Percentiles rank a stretch among this genome's conserved stretches.
phyloP scores from a whole-genome alignment of 1,140 invertebrate genomes.

The Trichonephila inaurata region DNA sequence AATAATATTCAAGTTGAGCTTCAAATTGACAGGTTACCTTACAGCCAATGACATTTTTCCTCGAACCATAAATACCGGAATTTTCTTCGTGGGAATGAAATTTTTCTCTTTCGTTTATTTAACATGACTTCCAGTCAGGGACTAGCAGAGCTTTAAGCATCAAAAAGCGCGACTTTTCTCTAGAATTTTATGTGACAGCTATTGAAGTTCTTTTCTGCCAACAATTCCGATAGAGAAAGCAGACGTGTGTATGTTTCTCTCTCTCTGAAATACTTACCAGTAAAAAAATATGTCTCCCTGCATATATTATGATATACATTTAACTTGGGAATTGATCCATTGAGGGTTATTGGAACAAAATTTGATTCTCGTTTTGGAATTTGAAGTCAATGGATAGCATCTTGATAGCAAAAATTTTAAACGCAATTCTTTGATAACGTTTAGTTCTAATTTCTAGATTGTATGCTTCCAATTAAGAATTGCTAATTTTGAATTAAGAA shows the following conservation, averaged over 20 bases:
- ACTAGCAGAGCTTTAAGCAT: neutral
- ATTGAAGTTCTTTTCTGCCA: neutral
- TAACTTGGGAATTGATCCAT: neutral
- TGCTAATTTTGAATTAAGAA: too few species aligned
- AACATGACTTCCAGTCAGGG: neutral
- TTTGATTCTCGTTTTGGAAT: too few species aligned
- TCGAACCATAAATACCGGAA: neutral
- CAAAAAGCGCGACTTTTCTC: neutral
- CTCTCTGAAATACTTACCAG: neutral
- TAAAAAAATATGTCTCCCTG: neutral
- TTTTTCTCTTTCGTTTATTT: neutral
- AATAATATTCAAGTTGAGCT: neutral
- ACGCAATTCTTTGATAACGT: too few species aligned
- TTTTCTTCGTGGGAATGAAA: neutral
- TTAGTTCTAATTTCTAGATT: too few species aligned
- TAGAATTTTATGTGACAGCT: slow-evolving; percentile 1
- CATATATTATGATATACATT: slow-evolving; percentile 18
- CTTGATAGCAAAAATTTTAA: too few species aligned
- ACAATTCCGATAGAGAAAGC: slow-evolving; percentile 4
- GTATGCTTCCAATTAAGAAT: too few species aligned
- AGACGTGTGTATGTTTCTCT: neutral
- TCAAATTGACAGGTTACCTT: neutral
- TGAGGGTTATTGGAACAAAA: neutral
- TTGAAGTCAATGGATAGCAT: too few species aligned
- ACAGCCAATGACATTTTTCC: neutral